phyloP scores from a whole-genome alignment of 2,797 vertebrate species.

The Distichodus sexfasciatus region DNA sequence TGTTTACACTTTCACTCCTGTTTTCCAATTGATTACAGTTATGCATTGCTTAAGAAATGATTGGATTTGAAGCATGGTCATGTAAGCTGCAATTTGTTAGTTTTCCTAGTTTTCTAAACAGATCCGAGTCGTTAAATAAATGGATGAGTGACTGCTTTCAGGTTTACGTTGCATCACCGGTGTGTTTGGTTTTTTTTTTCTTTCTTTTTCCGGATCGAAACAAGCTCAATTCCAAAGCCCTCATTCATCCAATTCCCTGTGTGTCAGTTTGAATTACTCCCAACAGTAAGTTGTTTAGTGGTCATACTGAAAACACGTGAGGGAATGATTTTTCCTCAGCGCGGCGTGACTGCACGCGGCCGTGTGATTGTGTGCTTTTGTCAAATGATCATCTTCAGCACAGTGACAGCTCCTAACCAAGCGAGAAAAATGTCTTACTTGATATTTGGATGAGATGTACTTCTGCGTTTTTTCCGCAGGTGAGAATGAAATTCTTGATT shows the following conservation, averaged over 20 bases:
- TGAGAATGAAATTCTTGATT: constrained; percentile 92
- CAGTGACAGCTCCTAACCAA: neutral
- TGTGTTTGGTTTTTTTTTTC: neutral
- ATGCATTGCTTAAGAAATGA: too few relatives aligned
- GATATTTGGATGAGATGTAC: neutral
- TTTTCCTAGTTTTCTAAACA: neutral
- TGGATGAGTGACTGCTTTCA: constrained; percentile 15
- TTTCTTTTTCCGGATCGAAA: neutral
- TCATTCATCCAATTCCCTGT: neutral
- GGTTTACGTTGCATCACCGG: neutral
- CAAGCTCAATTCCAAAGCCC: neutral
- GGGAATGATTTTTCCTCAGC: neutral
- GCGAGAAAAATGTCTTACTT: neutral
- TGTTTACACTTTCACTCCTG: neutral
- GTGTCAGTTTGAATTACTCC: constrained; percentile 7
- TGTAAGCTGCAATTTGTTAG: too few relatives aligned
- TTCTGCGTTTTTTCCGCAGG: constrained; percentile 69
- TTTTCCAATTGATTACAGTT: neutral
- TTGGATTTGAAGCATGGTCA: too few relatives aligned
- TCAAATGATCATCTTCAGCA: neutral
- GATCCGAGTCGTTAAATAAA: constrained; percentile 23
- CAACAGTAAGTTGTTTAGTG: constrained; percentile 1
- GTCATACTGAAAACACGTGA: neutral
- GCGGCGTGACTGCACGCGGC: neutral
- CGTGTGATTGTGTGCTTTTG: neutral